Conservation (phyloP, 2,113 vertebrate genomes). For the Seriola quinqueradiata region DNA sequence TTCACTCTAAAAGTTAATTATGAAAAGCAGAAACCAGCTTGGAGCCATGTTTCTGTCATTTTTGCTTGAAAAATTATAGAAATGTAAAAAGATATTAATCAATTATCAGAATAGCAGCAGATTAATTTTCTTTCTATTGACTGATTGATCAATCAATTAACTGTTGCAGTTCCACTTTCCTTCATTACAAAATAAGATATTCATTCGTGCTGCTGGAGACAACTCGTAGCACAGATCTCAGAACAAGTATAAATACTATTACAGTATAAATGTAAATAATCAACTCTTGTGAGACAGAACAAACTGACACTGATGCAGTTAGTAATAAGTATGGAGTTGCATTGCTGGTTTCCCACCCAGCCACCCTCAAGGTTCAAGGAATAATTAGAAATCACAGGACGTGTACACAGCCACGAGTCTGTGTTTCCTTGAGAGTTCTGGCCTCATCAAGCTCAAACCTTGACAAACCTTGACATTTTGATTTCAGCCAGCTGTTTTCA, state of each 20-base stretch:
- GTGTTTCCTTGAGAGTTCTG: background rate
- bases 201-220: conserved; percentile 29
- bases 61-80: too few relatives aligned
- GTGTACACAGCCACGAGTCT: background rate
- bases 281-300: conserved; percentile 14
- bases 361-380: background rate
- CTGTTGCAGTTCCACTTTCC: background rate
- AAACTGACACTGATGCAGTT: background rate
- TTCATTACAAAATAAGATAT: background rate
- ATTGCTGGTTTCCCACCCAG: conserved; percentile 17
- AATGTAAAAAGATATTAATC: background rate
- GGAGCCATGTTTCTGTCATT: background rate
- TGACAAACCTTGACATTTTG: conserved; percentile 10
- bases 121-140: background rate
- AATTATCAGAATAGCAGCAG: conserved; percentile 2
- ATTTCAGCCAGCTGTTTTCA: conserved; percentile 15
- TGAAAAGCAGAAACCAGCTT: background rate
- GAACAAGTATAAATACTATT: background rate
- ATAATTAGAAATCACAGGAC: background rate
- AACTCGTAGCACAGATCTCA: background rate
- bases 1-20: background rate
- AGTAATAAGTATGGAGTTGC: conserved; percentile 25
- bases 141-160: background rate
- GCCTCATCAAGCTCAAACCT: background rate
- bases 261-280: conserved; percentile 28